Conservation (phyloP, 2,113 vertebrate genomes). For the Pagrus major region DNA sequence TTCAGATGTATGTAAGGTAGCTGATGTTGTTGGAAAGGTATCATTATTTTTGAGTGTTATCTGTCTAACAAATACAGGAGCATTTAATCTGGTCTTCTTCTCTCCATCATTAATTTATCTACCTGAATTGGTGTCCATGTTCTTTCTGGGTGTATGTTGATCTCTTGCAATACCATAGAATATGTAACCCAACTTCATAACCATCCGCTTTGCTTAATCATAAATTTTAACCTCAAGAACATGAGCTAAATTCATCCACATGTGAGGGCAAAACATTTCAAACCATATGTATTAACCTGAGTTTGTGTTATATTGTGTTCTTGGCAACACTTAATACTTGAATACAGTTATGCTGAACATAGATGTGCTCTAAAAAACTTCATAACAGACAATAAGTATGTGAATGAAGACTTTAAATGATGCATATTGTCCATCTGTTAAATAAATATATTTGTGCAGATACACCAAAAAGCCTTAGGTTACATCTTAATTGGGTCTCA, state of each 20-base stretch:
- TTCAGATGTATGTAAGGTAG: neutral
- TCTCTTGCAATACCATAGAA: neutral
- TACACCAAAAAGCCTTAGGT: slow-evolving; percentile 55
- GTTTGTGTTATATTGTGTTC: neutral
- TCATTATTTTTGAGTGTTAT: neutral
- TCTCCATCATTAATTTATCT: neutral
- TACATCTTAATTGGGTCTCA: slow-evolving; percentile 9
- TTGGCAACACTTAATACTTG: slow-evolving; percentile 35
- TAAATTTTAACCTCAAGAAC: neutral
- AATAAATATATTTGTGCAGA: neutral
- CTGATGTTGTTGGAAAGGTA: neutral
- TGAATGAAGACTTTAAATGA: too few species aligned
- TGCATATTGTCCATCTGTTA: neutral
- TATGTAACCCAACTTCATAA: neutral
- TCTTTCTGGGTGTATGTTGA: neutral
- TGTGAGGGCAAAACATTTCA: slow-evolving; percentile 21
- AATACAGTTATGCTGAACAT: slow-evolving; percentile 19
- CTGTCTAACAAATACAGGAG: neutral
- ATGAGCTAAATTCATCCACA: neutral
- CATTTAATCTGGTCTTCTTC: slow-evolving; percentile 13
- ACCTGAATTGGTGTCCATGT: neutral
- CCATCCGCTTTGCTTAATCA: neutral
- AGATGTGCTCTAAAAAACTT: too few species aligned
- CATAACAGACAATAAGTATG: neutral
- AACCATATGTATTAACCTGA: neutral